A percentile compares a stretch with the other conserved stretches of the same genome.
Conservation (phyloP, 64 coral and sea anemone genomes). For the Orbicella faveolata region DNA sequence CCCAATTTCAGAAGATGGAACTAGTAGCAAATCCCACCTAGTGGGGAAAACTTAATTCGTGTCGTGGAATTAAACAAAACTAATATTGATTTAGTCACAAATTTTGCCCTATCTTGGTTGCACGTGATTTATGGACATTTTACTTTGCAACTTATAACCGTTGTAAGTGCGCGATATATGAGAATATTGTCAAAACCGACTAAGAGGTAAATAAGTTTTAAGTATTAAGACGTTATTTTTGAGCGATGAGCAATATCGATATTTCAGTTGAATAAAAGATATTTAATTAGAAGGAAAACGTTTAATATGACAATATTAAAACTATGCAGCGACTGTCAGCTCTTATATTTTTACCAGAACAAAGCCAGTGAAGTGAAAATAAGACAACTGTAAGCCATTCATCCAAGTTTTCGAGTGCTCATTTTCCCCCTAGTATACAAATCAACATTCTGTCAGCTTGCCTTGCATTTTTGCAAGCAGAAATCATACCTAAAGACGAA, state of each 20-base stretch:
- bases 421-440: too few species aligned
- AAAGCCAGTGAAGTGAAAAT: too few species aligned
- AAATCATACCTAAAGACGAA: background rate
- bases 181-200: background rate
- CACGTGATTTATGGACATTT: constrained; percentile 1
- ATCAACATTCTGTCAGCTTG: too few species aligned
- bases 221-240: background rate
- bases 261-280: background rate
- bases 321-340: background rate
- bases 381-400: too few species aligned
- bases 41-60: constrained; percentile 6
- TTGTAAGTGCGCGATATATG: background rate
- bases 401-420: too few species aligned
- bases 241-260: background rate
- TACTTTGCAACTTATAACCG: background rate
- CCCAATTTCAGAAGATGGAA: background rate
- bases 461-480: background rate
- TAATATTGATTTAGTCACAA: constrained; percentile 31
- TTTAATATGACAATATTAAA: constrained; percentile 10
- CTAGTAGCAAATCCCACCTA: background rate
- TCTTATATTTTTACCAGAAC: background rate
- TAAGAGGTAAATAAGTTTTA: background rate
- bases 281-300: background rate
- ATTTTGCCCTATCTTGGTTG: constrained; percentile 4
- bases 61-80: constrained; percentile 23